phyloP scores from a whole-genome alignment of 2,113 vertebrate species.

The Rhea pennata region DNA sequence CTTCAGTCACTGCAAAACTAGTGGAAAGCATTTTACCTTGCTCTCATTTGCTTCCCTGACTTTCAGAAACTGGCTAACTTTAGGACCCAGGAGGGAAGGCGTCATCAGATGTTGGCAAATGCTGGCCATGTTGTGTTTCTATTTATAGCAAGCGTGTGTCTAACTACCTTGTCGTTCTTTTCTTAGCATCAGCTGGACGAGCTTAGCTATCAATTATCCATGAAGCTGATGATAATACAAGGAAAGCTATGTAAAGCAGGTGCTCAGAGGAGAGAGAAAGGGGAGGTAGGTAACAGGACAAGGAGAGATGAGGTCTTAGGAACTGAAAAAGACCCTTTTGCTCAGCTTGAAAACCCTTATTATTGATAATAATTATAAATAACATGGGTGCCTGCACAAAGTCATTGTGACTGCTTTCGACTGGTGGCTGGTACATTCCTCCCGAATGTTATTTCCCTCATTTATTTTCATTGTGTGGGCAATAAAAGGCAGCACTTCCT shows the following conservation, averaged over 20 bases:
- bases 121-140: slow-evolving; percentile 74
- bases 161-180: slow-evolving; percentile 79
- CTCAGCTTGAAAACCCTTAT: slow-evolving; percentile 42
- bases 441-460: slow-evolving; percentile 10
- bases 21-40: slow-evolving; percentile 35
- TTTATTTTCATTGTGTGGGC: slow-evolving; percentile 54
- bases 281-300: neutral
- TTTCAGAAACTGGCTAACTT: slow-evolving; percentile 46
- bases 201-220: slow-evolving; percentile 80
- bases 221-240: slow-evolving; percentile 72
- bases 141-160: slow-evolving; percentile 79
- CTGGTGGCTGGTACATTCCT: neutral
- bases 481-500: neutral
- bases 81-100: slow-evolving; percentile 57
- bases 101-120: slow-evolving; percentile 73
- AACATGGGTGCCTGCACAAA: neutral
- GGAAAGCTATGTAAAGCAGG: slow-evolving; percentile 73
- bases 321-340: neutral
- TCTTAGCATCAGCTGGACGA: slow-evolving; percentile 75
- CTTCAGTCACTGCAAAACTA: slow-evolving; percentile 35
- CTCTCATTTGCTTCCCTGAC: neutral
- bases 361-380: slow-evolving; percentile 51
- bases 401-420: neutral
- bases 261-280: slow-evolving; percentile 37
- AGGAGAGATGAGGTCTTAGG: neutral